Base-by-base conservation (phyloP, 2,888 invertebrate species). In the Oxyteleia sp. region DNA sequence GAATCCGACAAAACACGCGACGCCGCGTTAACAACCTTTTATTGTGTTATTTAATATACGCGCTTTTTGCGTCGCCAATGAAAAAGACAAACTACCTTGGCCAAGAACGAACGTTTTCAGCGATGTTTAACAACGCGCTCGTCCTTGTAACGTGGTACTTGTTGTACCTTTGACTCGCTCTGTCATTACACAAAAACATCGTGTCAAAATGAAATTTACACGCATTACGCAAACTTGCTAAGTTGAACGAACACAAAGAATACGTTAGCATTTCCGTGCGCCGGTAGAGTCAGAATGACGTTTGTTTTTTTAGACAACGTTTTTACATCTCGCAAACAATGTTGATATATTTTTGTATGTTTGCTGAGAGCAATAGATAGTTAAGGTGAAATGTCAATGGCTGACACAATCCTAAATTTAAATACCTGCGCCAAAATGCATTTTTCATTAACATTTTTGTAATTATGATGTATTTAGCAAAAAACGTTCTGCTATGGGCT, bases 181-280 rank as follows among this genome's bases (percentile, higher is more conserved):
- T 59, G 26, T 59, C 59, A 43, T 35, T 59, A 43, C 26, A 10
- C 43, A 59, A 59, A 59, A 43, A 59, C 41, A 23, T 59, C 43
- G 43, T 59, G 26, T 43, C 59, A 41, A 59, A 59, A 43, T 23
- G 43, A 59, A 43, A 59, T 59, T 59, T 59, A 43, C 59, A 59
- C 38, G 59, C 43, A 59, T 59, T 59, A 57, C 38, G 35, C 20
- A 57, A 57, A 53, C 16, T 53, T 3, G 13, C 26, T 5, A 51
- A 35, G 35, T 23, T 49, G 49, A n/a, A 23, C 49, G 49, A 23
- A 49, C 4, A 49, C 49, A 49, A 49, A 49, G 49, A 49, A 23
- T 23, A n/a, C 23, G 49, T 49, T 49, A n/a, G 7, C 23, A 55
- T 20, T 41, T 18, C 35, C 8, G 35, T 8, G 35, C 35, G 8